Evolutionary conservation across 2,888 invertebrate species (phyloP).

Genomic region (Plebejus anna): DNA sequence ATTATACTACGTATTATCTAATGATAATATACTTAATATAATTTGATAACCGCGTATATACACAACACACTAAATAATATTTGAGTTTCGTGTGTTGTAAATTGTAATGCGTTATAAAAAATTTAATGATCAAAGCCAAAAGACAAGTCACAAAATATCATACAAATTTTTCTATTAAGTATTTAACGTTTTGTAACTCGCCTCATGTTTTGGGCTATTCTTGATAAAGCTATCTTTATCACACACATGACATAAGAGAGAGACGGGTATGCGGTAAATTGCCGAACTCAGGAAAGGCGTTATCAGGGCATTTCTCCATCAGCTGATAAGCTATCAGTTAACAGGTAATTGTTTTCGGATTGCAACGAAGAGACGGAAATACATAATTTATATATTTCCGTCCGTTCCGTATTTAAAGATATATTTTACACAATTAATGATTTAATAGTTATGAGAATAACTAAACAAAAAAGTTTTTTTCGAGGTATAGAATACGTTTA

Average conservation of each 20-base stretch:
- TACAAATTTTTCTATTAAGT: not conserved
- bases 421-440: not conserved
- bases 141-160: not conserved
- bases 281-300: not conserved
- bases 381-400: not conserved
- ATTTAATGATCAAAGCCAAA: not conserved
- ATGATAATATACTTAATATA: not conserved
- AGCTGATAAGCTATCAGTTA: slow-evolving; percentile 14
- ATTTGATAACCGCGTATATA: not conserved
- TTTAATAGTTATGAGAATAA: not conserved
- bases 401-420: too few relatives aligned
- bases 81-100: not conserved
- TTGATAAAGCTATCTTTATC: not conserved
- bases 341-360: slow-evolving; percentile 13
- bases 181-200: not conserved
- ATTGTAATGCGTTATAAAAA: not conserved
- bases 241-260: not conserved
- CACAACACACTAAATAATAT: not conserved
- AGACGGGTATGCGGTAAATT: not conserved
- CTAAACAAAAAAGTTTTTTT: too few relatives aligned
- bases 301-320: slow-evolving; percentile 22
- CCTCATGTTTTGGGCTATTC: not conserved
- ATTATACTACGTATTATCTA: not conserved
- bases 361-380: not conserved
- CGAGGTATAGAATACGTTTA: too few relatives aligned